phyloP scores from a whole-genome alignment of 2,797 vertebrate species.

The Eulemur rubriventer region DNA sequence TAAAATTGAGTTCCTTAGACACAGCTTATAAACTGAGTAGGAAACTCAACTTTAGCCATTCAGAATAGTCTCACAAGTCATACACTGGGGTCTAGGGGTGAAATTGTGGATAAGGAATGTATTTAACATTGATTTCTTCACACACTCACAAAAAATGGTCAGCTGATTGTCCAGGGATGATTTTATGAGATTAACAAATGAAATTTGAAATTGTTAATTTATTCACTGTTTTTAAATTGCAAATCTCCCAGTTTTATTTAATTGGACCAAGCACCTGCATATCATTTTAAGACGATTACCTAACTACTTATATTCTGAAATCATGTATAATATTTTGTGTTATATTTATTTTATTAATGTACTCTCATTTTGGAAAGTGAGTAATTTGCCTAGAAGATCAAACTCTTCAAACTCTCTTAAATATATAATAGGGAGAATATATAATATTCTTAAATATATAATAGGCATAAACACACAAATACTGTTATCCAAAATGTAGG shows the following conservation, averaged over 20 bases:
- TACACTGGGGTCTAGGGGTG: neutral
- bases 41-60: constrained; percentile 22
- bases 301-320: neutral
- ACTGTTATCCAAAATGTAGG: rapidly evolving
- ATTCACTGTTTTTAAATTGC: neutral
- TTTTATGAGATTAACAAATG: neutral
- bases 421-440: neutral
- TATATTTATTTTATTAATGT: neutral
- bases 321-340: neutral
- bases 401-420: constrained; percentile 2
- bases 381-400: neutral
- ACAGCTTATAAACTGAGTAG: neutral
- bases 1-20: neutral
- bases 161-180: neutral
- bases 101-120: neutral
- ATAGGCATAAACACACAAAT: neutral
- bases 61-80: neutral
- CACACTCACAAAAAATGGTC: neutral
- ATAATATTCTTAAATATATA: neutral
- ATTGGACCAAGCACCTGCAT: neutral
- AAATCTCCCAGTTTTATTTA: neutral
- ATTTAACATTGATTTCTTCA: neutral
- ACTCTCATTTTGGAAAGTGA: neutral
- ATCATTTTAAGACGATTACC: neutral
- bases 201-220: neutral